Evolutionary conservation across 2,113 vertebrate species (phyloP), one percentile per base, ranked within the genome.

Genomic region (Phaetusa simplex): DNA sequence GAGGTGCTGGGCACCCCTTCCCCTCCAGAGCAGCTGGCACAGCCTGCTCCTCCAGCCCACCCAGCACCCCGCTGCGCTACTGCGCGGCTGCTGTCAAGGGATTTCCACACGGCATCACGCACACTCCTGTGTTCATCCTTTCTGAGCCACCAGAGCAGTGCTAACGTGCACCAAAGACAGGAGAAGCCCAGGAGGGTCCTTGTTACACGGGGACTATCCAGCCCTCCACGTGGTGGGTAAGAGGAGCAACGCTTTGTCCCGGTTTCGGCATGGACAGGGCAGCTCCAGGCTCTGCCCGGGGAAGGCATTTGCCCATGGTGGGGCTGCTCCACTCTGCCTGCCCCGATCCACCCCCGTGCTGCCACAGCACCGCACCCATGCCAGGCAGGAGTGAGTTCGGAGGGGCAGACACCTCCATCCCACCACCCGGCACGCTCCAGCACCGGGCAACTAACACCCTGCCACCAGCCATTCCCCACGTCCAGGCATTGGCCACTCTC

Each of bases 221-320:
- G 6, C 26, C 8, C 21, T 6, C 56, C 17, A 21, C 8, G 19
- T 12, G 42, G 38, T 1, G 32, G 43, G 53, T 6, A 43, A 23
- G 16, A 66, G 29, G 5, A 67, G 8, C 0, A 4, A 11, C 18
- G 53, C 30, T 80, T 43, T 72, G 47, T 70, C 85, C n/a, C n/a
- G 12, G 12, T 17, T 50, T 40, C 0, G 2, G 70, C 36, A n/a
- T 0, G 3, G 74, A 11, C 21, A 27, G 26, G 32, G 29, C 2
- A 10, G 36, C 58, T 76, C 42, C 56, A 69, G 40, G 50, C 59
- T 79, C 78, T 78, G 40, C 43, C 23, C 1, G 1, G 30, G 36
- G 38, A 86, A 67, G 19, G 26, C 26, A 40, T 64, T 74, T 65
- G 6, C 11, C 56, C 24, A 5, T 14, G 18, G 5, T 18, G 38